A percentile compares a stretch with the other conserved stretches of the same genome.
Evolutionary conservation across 2,797 vertebrate genomes (phyloP).

Genomic region (Liparis tanakae): DNA sequence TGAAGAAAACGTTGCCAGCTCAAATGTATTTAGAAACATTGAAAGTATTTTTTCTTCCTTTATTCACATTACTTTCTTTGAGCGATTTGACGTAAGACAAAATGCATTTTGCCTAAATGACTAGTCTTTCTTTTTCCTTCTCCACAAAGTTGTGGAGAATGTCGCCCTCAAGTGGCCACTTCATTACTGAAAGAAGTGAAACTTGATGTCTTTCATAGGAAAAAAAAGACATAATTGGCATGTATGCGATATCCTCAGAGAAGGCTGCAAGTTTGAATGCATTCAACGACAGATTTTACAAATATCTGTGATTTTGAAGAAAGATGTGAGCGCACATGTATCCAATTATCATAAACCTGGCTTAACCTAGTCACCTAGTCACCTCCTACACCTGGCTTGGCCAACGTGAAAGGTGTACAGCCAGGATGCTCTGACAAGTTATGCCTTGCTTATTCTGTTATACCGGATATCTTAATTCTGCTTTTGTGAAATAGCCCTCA

Average conservation of each 20-base stretch:
- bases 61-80: background rate
- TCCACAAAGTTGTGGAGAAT: constrained; percentile 56
- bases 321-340: background rate
- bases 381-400: background rate
- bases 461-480: background rate
- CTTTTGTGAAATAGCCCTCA: background rate
- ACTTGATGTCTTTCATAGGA: background rate
- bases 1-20: background rate
- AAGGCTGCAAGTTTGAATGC: background rate
- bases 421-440: background rate
- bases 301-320: background rate
- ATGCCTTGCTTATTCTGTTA: background rate
- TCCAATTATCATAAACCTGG: background rate
- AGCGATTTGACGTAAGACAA: background rate
- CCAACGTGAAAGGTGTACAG: background rate
- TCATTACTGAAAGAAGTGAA: background rate
- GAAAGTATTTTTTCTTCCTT: background rate
- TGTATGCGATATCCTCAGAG: background rate
- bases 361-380: background rate
- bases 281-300: background rate
- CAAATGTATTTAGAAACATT: background rate
- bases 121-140: background rate
- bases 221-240: background rate
- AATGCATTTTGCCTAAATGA: background rate
- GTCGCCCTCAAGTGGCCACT: constrained; percentile 71